These are phyloP conservation scores for Pomacea canaliculata DNA, from an alignment of 2,888 invertebrate genomes.

Conservation along the genomic window DNA sequence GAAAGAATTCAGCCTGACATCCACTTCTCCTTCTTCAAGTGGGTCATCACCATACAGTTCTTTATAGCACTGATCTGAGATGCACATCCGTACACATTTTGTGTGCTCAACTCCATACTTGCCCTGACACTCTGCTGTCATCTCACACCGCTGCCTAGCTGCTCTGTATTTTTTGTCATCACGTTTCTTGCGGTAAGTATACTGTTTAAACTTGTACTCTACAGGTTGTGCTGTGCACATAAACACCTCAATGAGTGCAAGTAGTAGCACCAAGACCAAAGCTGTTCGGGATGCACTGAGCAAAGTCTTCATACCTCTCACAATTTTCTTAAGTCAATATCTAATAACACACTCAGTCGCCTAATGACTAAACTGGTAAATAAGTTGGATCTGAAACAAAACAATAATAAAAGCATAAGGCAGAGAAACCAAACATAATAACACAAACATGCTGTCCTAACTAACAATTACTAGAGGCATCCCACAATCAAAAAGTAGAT, in stretches of 20 bases:
- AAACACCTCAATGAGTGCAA: background rate
- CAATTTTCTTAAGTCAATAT: too few species aligned
- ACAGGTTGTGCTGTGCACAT: background rate
- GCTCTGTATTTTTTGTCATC: conserved; percentile 58
- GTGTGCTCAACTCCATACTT: conserved; percentile 53
- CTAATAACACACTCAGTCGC: too few species aligned
- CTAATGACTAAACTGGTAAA: too few species aligned
- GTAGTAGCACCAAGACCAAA: background rate
- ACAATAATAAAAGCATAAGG: too few species aligned
- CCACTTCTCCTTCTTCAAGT: conserved; percentile 67
- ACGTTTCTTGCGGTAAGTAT: conserved; percentile 36
- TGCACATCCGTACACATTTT: conserved; percentile 59
- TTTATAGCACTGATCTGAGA: conserved; percentile 58
- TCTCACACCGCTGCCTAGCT: conserved; percentile 57
- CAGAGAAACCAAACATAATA: too few species aligned
- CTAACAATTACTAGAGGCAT: too few species aligned
- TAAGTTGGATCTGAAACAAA: too few species aligned
- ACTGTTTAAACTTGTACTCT: conserved; percentile 32
- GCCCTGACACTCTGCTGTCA: conserved; percentile 52
- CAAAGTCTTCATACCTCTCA: too few species aligned
- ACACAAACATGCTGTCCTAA: too few species aligned
- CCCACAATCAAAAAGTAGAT: too few species aligned
- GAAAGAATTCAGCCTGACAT: conserved; percentile 64
- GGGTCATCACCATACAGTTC: conserved; percentile 62
- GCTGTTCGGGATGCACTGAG: too few species aligned